These are phyloP conservation scores for Andrena camellia DNA, from an alignment of 2,888 invertebrate species.

Conservation along the genomic window DNA sequence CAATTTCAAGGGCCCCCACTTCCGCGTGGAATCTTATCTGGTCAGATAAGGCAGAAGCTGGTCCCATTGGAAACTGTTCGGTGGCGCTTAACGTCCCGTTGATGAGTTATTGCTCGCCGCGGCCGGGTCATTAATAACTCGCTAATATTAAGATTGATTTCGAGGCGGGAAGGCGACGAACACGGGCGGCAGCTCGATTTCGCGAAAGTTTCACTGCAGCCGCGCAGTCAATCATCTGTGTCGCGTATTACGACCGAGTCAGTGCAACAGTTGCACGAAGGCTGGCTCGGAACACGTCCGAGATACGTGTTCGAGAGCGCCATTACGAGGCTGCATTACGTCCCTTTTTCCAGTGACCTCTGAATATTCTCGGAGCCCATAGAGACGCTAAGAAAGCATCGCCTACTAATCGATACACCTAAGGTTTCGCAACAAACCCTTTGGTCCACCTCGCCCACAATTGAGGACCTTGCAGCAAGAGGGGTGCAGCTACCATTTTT, in stretches of 20 bases:
- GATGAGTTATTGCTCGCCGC: slow-evolving; percentile 67
- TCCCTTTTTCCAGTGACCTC: neutral
- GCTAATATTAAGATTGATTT: slow-evolving; percentile 72
- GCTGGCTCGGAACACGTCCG: slow-evolving; percentile 10
- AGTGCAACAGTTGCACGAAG: neutral
- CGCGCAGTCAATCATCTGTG: slow-evolving; percentile 49
- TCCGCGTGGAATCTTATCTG: slow-evolving; percentile 63
- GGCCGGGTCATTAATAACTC: slow-evolving; percentile 68
- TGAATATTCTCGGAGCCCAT: neutral
- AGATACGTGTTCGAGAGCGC: neutral
- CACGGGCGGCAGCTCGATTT: slow-evolving; percentile 48
- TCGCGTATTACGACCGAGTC: slow-evolving; percentile 22
- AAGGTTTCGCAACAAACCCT: no score
- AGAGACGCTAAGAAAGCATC: neutral
- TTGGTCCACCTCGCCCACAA: no score
- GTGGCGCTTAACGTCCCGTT: slow-evolving; percentile 65
- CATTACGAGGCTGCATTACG: slow-evolving; percentile 10
- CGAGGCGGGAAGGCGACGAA: slow-evolving; percentile 42
- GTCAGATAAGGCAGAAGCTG: slow-evolving; percentile 63
- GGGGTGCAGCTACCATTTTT: no score
- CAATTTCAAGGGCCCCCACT: slow-evolving; percentile 48
- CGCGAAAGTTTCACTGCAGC: slow-evolving; percentile 56
- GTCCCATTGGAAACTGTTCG: slow-evolving; percentile 69
- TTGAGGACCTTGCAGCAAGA: no score
- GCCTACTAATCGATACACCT: no score